phyloP scores from a whole-genome alignment of 2,113 vertebrate species.

The Anthoscopus minutus region DNA sequence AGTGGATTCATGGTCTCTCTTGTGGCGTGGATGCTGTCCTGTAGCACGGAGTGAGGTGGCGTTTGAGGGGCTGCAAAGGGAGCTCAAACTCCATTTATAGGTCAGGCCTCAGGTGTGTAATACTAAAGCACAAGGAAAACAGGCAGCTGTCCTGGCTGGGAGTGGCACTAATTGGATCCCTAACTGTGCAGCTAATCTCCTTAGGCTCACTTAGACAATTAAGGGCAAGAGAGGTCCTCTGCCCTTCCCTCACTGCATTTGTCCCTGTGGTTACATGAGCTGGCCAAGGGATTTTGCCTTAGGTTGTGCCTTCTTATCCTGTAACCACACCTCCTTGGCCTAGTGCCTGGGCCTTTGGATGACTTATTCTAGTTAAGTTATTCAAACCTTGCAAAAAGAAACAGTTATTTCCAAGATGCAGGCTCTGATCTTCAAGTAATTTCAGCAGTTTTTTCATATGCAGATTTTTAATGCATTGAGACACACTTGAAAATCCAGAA shows the following conservation, averaged over 20 bases:
- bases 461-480: neutral
- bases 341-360: neutral
- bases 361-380: neutral
- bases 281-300: neutral
- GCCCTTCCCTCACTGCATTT: neutral
- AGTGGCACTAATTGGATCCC: neutral
- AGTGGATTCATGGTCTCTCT: accelerated
- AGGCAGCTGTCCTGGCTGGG: neutral
- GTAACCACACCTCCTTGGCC: neutral
- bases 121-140: neutral
- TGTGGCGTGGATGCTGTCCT: accelerated
- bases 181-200: slow-evolving; percentile 25
- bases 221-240: neutral
- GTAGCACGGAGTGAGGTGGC: neutral
- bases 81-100: neutral
- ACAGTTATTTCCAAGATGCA: neutral
- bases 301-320: neutral
- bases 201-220: slow-evolving; percentile 29
- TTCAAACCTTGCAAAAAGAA: neutral
- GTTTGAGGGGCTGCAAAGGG: neutral
- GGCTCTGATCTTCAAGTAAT: neutral
- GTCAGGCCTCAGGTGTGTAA: neutral
- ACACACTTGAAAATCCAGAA: neutral
- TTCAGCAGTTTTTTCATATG: neutral
- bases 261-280: neutral